Conservation (phyloP, 1,140 invertebrate genomes). For the Drosophila varians region DNA sequence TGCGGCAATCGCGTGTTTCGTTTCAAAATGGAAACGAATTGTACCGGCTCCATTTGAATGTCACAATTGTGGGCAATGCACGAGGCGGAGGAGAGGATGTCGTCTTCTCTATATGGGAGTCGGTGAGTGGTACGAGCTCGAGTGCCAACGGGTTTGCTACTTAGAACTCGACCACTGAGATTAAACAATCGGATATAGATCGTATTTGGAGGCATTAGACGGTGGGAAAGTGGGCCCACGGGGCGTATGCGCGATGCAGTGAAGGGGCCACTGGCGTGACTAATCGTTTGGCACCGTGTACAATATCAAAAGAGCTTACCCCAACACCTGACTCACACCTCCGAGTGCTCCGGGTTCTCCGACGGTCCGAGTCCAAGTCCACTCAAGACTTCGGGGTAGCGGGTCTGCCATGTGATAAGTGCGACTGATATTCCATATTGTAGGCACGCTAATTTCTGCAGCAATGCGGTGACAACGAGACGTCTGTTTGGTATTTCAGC, state of each 20-base stretch:
- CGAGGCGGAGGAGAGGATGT: slow-evolving; percentile 16
- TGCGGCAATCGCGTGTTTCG: slow-evolving; percentile 52
- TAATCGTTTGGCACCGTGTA: slow-evolving; percentile 52
- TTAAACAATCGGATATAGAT: slow-evolving; percentile 18
- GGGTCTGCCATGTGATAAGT: slow-evolving; percentile 38
- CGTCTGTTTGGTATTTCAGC: slow-evolving; percentile 55
- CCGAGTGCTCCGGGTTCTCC: neutral
- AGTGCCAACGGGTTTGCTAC: slow-evolving; percentile 41
- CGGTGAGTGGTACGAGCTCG: slow-evolving; percentile 48
- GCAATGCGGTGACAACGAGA: slow-evolving; percentile 52
- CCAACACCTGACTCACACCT: slow-evolving; percentile 48
- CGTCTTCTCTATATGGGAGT: slow-evolving; percentile 50
- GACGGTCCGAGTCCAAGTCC: slow-evolving; percentile 10
- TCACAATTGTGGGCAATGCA: slow-evolving; percentile 7
- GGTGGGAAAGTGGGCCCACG: neutral
- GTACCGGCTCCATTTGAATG: slow-evolving; percentile 32
- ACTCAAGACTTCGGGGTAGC: slow-evolving; percentile 14
- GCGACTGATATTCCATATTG: slow-evolving; percentile 28
- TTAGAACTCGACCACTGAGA: slow-evolving; percentile 33
- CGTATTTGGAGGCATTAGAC: slow-evolving; percentile 37
- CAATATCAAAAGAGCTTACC: slow-evolving; percentile 42
- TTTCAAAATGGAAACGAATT: slow-evolving; percentile 34
- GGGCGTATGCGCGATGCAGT: slow-evolving; percentile 49
- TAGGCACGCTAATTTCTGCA: slow-evolving; percentile 52
- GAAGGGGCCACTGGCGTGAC: slow-evolving; percentile 37